A percentile compares a stretch with the other conserved stretches of the same genome.
phyloP scores from a whole-genome alignment of 2,113 vertebrate species.

The Aix galericulata region DNA sequence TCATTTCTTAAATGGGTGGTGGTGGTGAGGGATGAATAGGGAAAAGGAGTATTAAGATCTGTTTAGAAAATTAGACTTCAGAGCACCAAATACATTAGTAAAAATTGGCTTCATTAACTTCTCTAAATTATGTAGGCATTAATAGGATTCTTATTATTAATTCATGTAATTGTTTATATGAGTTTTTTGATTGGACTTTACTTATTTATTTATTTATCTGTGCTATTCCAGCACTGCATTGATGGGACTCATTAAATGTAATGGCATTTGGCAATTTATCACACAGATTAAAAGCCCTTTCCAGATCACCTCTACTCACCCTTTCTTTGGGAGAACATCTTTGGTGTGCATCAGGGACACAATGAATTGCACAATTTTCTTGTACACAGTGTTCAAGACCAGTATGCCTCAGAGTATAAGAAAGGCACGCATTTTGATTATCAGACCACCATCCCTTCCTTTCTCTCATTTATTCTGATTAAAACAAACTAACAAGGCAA shows the following conservation, averaged over 20 bases:
- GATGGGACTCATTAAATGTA: slow-evolving; percentile 77
- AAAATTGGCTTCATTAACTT: slow-evolving; percentile 71
- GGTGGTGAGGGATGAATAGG: not conserved
- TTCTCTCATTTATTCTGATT: not conserved
- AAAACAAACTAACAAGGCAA: not conserved
- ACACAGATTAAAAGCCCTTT: slow-evolving; percentile 72
- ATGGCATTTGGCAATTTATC: slow-evolving; percentile 76
- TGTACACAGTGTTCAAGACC: not conserved
- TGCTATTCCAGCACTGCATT: slow-evolving; percentile 55
- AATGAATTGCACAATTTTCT: slow-evolving; percentile 41
- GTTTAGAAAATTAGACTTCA: slow-evolving; percentile 49
- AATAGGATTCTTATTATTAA: slow-evolving; percentile 76
- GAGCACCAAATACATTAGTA: slow-evolving; percentile 58
- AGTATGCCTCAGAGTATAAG: not conserved
- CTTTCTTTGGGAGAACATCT: slow-evolving; percentile 53
- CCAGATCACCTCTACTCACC: slow-evolving; percentile 70
- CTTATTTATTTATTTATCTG: slow-evolving; percentile 71
- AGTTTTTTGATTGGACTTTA: slow-evolving; percentile 56
- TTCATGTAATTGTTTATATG: slow-evolving; percentile 74
- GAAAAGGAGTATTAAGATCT: not conserved
- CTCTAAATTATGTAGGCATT: slow-evolving; percentile 64
- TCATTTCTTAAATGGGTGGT: not conserved
- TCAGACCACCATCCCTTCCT: not conserved
- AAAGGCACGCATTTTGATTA: not conserved
- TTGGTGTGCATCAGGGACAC: slow-evolving; percentile 40